Conservation (phyloP, 1,140 invertebrate species). For the Drosophila erecta region DNA sequence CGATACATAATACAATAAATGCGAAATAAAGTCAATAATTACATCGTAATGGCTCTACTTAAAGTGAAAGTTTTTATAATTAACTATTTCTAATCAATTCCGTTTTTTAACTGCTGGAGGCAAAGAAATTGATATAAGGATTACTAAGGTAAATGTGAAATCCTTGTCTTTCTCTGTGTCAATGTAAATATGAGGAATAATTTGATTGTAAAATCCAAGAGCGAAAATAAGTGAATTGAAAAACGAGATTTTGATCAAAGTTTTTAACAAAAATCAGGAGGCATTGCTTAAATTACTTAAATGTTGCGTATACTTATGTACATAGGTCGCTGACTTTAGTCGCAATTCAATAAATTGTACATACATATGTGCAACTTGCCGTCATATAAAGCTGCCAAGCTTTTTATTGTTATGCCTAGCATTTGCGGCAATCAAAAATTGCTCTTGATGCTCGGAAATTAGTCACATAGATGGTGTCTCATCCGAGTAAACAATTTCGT, state of each 20-base stretch:
- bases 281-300: too few relatives aligned
- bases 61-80: not conserved
- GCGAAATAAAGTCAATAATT: not conserved
- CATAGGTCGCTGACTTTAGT: too few relatives aligned
- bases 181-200: slow-evolving; percentile 21
- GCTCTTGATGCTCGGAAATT: slow-evolving; percentile 1
- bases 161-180: slow-evolving; percentile 4
- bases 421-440: slow-evolving; percentile 1
- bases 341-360: too few relatives aligned
- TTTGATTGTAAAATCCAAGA: not conserved
- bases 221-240: not conserved
- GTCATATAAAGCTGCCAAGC: not conserved
- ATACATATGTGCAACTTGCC: too few relatives aligned
- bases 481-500: slow-evolving; percentile 8
- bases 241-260: not conserved
- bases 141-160: slow-evolving; percentile 1
- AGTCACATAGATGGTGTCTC: slow-evolving; percentile 6
- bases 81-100: not conserved
- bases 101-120: too few relatives aligned
- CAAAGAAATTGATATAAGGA: not conserved
- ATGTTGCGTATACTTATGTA: too few relatives aligned
- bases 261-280: not conserved
- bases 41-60: not conserved
- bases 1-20: slow-evolving; percentile 6
- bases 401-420: not conserved